These are phyloP conservation scores for Eutrigla gurnardus DNA, from an alignment of 2,797 vertebrate genomes.

Conservation along the genomic window DNA sequence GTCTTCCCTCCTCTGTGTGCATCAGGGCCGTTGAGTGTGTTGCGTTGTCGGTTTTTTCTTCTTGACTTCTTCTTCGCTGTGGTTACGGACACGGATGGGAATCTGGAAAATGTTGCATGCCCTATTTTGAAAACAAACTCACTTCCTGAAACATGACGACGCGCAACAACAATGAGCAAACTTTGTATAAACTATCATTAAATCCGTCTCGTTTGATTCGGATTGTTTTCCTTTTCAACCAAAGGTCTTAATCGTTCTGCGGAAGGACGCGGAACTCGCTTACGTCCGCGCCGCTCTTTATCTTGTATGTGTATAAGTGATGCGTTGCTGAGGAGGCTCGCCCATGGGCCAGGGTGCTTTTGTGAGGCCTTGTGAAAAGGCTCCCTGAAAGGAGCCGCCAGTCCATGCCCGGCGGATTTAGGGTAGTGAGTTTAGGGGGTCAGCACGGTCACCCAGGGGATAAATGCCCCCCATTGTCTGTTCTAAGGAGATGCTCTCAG, in stretches of 20 bases:
- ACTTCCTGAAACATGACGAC: neutral
- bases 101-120: neutral
- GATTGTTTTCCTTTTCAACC: neutral
- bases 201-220: neutral
- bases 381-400: constrained; percentile 88
- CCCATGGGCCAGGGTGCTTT: constrained; percentile 86
- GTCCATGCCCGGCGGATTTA: constrained; percentile 82
- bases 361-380: constrained; percentile 89
- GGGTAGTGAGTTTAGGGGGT: constrained; percentile 96
- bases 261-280: constrained; percentile 34
- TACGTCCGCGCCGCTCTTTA: constrained; percentile 42
- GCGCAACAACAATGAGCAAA: neutral
- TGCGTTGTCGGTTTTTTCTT: neutral
- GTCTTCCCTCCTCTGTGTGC: constrained; percentile 47
- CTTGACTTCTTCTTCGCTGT: neutral
- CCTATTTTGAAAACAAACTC: neutral
- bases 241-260: constrained; percentile 12
- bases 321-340: constrained; percentile 75
- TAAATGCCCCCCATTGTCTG: constrained; percentile 96
- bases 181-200: neutral
- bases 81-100: too few relatives aligned
- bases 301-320: constrained; percentile 54
- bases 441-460: constrained; percentile 91
- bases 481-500: constrained; percentile 95
- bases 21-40: neutral